phyloP scores from a whole-genome alignment of 1,140 invertebrate species.

The Bombus confusus region DNA sequence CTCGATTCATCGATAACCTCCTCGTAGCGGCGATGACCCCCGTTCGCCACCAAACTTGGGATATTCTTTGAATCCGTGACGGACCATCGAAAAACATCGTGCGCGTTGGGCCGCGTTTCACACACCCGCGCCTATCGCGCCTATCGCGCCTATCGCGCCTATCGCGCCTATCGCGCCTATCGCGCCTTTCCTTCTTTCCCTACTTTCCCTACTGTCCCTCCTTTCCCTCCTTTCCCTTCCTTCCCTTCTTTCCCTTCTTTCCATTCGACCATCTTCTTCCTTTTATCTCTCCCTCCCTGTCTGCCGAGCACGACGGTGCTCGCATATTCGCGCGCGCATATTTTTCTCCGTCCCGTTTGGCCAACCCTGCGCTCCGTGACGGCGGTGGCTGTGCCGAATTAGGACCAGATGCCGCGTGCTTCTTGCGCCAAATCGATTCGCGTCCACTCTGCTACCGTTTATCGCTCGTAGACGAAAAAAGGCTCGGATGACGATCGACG shows the following conservation, averaged over 20 bases:
- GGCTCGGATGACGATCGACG: neutral
- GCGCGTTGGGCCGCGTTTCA: too few relatives aligned
- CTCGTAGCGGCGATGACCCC: conserved; percentile 68
- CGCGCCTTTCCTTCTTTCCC: neutral
- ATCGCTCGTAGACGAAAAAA: conserved; percentile 35
- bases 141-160: too few relatives aligned
- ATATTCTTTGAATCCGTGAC: neutral
- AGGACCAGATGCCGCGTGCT: too few relatives aligned
- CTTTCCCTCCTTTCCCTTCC: neutral
- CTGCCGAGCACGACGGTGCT: too few relatives aligned
- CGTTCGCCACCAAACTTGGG: conserved; percentile 61
- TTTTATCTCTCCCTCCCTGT: neutral
- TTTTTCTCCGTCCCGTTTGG: neutral
- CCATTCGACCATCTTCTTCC: too few relatives aligned
- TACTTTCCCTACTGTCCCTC: neutral
- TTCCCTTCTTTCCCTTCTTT: too few relatives aligned
- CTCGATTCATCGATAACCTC: conserved; percentile 75
- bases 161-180: too few relatives aligned
- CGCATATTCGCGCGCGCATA: neutral
- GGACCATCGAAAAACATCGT: neutral
- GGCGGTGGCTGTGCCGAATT: fast-evolving
- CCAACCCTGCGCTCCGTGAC: neutral
- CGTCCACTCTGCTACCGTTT: neutral
- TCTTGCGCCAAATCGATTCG: neutral
- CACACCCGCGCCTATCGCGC: too few relatives aligned